Base-by-base conservation (phyloP, 2,797 vertebrate genomes). In the Sorex maritimensis region DNA sequence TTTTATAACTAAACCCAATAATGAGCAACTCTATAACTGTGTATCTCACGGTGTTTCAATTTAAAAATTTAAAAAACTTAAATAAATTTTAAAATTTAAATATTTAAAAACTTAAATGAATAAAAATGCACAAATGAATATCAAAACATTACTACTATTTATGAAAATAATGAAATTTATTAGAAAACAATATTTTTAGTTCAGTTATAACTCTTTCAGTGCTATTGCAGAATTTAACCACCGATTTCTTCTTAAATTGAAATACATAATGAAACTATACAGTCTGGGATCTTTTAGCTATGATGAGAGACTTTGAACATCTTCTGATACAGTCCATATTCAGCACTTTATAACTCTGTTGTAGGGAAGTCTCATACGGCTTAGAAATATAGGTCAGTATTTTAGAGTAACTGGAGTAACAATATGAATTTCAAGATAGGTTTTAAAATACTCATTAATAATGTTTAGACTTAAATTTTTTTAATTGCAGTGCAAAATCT, bases 241-340 rank as follows among this genome's bases (percentile, higher is more conserved):
- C 68, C 11, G 1, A 49, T 63, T 97, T 73, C 55, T 81, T 34
- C 61, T 86, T 92, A 82, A 89, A 44, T 94, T 92, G 34, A 90
- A 4, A 58, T 95, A 61, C 19, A 15, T 93, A 34, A 71, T 88
- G 58, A 15, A 24, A 91, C 65, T 68, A 34, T 0, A 2, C 55
- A 68, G 71, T 75, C 81, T 88, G 13, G 17, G 30, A 94, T 92
- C 86, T 88, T 85, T 97, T 81, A 92, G 24, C 34, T 71, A 15
- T 91, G 58, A 88, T 92, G 38, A 10, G 63, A 55, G 71, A 46
- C 21, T 79, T 73, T 78, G 28, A 85, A 74, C 26, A 86, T 83
- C 73, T 72, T 83, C 67, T 87, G 24, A 73, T 14, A 86, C n/a
- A 65, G 46, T n/a, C 81, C 21, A 74, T 6, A 23, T 5, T 2